Evolutionary conservation across 2,797 vertebrate species (phyloP).

Genomic region (Pampus argenteus): DNA sequence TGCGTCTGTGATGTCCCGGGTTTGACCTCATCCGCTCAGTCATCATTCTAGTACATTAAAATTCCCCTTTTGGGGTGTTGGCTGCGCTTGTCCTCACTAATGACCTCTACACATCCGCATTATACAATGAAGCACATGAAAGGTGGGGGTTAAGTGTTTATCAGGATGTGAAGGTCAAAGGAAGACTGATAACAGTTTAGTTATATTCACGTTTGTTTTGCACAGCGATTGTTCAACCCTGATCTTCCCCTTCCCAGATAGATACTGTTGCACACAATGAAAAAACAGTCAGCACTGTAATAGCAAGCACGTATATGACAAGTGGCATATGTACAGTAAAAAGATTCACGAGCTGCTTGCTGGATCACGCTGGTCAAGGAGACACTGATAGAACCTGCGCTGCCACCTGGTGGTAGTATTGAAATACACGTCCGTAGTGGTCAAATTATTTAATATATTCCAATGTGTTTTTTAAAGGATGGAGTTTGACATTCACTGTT

Average conservation of each 20-base stretch:
- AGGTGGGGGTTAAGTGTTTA: background rate
- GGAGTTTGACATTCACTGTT: background rate
- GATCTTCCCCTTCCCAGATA: background rate
- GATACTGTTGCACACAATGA: too few species aligned
- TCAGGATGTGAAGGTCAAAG: background rate
- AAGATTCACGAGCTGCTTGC: background rate
- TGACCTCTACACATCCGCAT: background rate
- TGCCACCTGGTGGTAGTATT: conserved; percentile 71
- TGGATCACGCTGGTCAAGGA: background rate
- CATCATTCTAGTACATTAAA: too few species aligned
- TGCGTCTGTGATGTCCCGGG: background rate
- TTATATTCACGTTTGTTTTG: background rate
- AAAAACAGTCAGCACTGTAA: too few species aligned
- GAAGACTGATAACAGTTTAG: background rate
- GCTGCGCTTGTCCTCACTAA: background rate
- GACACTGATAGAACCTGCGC: conserved; percentile 40
- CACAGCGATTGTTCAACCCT: background rate
- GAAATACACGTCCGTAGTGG: background rate
- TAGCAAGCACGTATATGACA: background rate
- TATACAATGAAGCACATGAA: background rate
- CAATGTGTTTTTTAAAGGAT: background rate
- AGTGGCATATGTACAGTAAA: background rate
- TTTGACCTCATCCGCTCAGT: background rate
- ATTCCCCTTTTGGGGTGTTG: background rate
- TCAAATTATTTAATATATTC: background rate